Evolutionary conservation across 2,888 invertebrate species (phyloP).

Genomic region (Myopa testacea): DNA sequence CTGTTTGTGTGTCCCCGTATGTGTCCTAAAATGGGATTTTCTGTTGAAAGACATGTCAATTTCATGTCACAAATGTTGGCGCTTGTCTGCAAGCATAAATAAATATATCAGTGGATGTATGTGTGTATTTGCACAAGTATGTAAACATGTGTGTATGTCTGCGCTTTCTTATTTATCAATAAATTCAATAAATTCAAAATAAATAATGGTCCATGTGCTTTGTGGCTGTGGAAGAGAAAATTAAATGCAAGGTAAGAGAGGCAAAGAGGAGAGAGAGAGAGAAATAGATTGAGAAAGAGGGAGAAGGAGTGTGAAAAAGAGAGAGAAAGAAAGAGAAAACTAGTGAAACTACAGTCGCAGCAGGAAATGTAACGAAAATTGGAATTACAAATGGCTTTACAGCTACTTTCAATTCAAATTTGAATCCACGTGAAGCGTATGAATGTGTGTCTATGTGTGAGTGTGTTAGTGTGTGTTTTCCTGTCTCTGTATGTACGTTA

Average conservation of each 20-base stretch:
- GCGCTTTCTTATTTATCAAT: constrained; percentile 6
- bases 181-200: constrained; percentile 35
- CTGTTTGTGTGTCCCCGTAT: neutral
- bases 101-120: neutral
- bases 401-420: constrained; percentile 4
- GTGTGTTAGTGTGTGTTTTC: neutral
- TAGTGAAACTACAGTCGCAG: neutral
- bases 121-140: too few species aligned
- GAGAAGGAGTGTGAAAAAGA: neutral
- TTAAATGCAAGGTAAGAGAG: neutral
- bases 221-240: constrained; percentile 11
- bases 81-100: constrained; percentile 2
- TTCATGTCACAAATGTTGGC: constrained; percentile 35
- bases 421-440: neutral
- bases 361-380: neutral
- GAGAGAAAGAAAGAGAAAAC: neutral
- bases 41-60: constrained; percentile 37
- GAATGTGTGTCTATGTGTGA: neutral
- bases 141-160: neutral
- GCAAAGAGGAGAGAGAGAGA: neutral
- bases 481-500: neutral
- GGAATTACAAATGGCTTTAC: constrained; percentile 25
- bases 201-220: constrained; percentile 15
- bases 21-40: constrained; percentile 15
- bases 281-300: neutral